Evolutionary conservation across 2,888 invertebrate genomes (phyloP), one percentile per base, ranked within the genome.

Genomic region (Tinea semifulvella): DNA sequence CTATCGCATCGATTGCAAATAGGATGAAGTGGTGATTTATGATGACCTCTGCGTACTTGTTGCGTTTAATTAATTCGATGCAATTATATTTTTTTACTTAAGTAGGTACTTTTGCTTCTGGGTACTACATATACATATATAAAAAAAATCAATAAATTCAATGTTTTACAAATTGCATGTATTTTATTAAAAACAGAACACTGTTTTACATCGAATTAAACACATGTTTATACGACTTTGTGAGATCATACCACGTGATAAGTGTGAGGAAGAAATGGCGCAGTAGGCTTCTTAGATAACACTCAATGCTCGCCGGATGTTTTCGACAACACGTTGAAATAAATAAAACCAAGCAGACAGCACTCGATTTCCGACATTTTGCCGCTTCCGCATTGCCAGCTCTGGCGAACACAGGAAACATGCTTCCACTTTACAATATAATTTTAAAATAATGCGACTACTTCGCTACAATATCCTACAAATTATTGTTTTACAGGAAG

Each of bases 321-420:
- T 56, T 50, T 58, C 62, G 72, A 70, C 68, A 69, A 69, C 71
- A 72, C 66, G 70, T 72, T 73, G 65, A 74, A 75, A 75, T 74
- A 75, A 74, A 75, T 74, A 73, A 72, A 72, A 58, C 55, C 42
- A 49, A 48, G 47, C 48, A 47, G 60, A 61, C 60, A 67, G 62
- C 61, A 70, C 67, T 73, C 70, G 68, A 73, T 72, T 65, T 74
- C 71, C 73, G 69, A 65, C 61, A 61, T 62, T 57, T 58, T 57
- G 56, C 62, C 58, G 62, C 61, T 65, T 74, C 71, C 70, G 67
- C 22, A 22, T 13, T 40, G 40, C 40, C 22, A 40, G 40, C 40
- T 22, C 40, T 40, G 11, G 40, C 22, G 40, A 22, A 22, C 20
- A 17, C 5, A 20, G 40, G 18, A 36, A 36, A 36, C 36, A 40